Evolutionary conservation across 2,888 invertebrate species (phyloP).

Genomic region (Drymonia ruficornis): DNA sequence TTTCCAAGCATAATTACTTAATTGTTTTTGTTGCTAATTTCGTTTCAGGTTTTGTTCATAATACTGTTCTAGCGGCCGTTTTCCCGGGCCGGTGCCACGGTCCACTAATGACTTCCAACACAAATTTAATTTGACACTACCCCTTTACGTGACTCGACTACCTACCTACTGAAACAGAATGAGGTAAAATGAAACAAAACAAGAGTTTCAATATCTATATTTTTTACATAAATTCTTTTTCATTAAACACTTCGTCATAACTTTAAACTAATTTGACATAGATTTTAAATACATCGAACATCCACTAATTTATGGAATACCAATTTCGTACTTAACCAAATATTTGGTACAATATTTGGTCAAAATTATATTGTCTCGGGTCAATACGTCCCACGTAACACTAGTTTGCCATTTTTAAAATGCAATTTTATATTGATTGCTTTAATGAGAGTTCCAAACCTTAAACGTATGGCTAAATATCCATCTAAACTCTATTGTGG

Average conservation of each 20-base stretch:
- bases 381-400: slow-evolving; percentile 52
- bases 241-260: slow-evolving; percentile 71
- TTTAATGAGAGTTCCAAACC: slow-evolving; percentile 46
- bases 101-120: slow-evolving; percentile 15
- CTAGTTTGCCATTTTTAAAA: slow-evolving; percentile 49
- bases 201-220: slow-evolving; percentile 54
- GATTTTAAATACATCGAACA: slow-evolving; percentile 59
- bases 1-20: slow-evolving; percentile 22
- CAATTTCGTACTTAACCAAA: slow-evolving; percentile 70
- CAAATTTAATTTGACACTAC: slow-evolving; percentile 32
- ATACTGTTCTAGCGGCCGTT: slow-evolving; percentile 17
- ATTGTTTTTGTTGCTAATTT: slow-evolving; percentile 33
- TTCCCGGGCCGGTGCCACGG: slow-evolving; percentile 17
- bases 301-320: slow-evolving; percentile 61
- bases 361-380: slow-evolving; percentile 79
- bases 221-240: slow-evolving; percentile 78
- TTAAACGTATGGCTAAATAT: slow-evolving; percentile 48
- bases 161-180: slow-evolving; percentile 4
- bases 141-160: slow-evolving; percentile 24
- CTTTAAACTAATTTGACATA: slow-evolving; percentile 74
- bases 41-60: slow-evolving; percentile 33
- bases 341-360: slow-evolving; percentile 77
- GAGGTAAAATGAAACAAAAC: slow-evolving; percentile 33
- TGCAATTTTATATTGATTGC: slow-evolving; percentile 40
- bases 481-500: slow-evolving; percentile 42